phyloP scores from a whole-genome alignment of 2,113 vertebrate genomes.

The Aythya baeri region DNA sequence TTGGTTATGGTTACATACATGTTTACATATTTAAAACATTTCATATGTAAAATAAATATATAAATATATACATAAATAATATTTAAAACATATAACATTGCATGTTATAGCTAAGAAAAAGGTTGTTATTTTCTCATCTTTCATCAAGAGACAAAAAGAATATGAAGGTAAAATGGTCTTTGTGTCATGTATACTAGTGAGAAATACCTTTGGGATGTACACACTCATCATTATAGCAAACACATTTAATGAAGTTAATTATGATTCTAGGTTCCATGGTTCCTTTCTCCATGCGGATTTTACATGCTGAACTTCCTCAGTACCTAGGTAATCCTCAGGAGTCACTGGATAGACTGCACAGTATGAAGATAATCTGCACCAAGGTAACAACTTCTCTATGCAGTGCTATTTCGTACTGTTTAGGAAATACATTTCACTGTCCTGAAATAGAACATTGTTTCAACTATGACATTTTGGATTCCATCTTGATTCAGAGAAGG shows the following conservation, averaged over 20 bases:
- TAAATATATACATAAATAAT: background rate
- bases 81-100: background rate
- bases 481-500: background rate
- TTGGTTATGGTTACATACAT: background rate
- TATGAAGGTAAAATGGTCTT: background rate
- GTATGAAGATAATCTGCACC: conserved; percentile 89
- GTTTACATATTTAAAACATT: background rate
- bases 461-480: background rate
- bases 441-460: background rate
- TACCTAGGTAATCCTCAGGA: conserved; percentile 94
- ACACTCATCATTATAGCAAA: background rate
- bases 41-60: background rate
- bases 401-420: background rate
- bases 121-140: background rate
- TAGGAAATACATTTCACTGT: background rate
- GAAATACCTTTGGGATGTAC: background rate
- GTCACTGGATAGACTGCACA: conserved; percentile 91
- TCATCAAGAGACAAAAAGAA: background rate
- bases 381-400: conserved; percentile 77
- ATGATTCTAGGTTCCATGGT: conserved; percentile 91
- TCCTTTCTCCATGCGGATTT: conserved; percentile 95
- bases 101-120: background rate
- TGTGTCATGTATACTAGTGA: background rate
- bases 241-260: background rate
- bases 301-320: conserved; percentile 95